Percentiles rank a stretch among this genome's conserved stretches.
Conservation (phyloP, 30 jellyfish, hydroid and myxozoan genomes). For the Hydractinia symbiolongicarpus region DNA sequence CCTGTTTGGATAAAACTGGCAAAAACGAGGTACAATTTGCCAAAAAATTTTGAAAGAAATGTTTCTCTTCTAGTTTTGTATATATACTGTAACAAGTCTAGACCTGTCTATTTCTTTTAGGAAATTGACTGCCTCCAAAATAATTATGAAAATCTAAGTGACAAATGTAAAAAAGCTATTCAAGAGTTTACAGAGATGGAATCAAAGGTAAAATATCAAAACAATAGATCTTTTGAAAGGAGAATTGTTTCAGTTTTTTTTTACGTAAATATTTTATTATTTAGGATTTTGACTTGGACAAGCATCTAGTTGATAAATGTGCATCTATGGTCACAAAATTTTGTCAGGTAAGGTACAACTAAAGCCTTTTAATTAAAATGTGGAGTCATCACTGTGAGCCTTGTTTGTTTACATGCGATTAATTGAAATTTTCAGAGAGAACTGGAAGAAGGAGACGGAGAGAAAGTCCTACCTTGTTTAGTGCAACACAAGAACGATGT, state of each 20-base stretch:
- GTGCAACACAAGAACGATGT: conserved; percentile 57
- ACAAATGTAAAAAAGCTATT: conserved; percentile 62
- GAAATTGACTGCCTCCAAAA: conserved; percentile 80
- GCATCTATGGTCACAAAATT: conserved; percentile 90
- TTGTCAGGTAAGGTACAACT: conserved; percentile 59
- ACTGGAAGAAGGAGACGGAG: conserved; percentile 66
- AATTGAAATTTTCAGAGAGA: conserved; percentile 42
- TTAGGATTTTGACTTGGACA: conserved; percentile 80
- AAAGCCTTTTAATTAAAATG: too few relatives aligned
- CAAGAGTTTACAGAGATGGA: conserved; percentile 79
- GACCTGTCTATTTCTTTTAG: conserved; percentile 19
- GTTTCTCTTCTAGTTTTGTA: too few relatives aligned
- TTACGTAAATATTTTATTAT: background rate
- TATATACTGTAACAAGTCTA: too few relatives aligned
- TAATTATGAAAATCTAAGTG: conserved; percentile 44
- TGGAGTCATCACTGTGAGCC: background rate
- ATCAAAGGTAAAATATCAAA: conserved; percentile 57
- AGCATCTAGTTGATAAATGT: conserved; percentile 76
- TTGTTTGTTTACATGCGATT: background rate
- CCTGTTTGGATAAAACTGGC: conserved; percentile 48
- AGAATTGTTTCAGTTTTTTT: background rate
- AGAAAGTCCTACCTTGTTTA: conserved; percentile 77
- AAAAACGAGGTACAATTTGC: conserved; percentile 60
- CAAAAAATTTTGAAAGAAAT: too few relatives aligned
- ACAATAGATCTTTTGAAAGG: background rate